Percentiles rank a stretch among this genome's conserved stretches.
Conservation (phyloP, 2,113 vertebrate genomes). For the Synchiropus splendidus region DNA sequence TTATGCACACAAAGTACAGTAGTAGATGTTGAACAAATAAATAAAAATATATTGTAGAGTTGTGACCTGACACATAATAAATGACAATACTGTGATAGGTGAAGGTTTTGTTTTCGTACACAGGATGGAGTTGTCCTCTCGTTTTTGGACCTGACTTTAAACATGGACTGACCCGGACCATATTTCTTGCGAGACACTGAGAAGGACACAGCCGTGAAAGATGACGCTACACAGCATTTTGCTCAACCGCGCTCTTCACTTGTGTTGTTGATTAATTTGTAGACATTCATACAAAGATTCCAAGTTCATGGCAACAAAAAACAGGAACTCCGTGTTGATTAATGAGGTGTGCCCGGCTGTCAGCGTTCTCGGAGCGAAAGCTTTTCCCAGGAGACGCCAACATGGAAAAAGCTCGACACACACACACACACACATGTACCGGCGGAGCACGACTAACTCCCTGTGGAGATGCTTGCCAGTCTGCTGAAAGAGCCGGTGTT, state of each 20-base stretch:
- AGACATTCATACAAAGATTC: constrained; percentile 26
- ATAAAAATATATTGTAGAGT: too few relatives aligned
- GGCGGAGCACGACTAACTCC: constrained; percentile 15
- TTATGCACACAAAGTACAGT: too few relatives aligned
- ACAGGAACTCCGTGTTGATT: constrained; percentile 36
- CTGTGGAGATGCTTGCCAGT: constrained; percentile 15
- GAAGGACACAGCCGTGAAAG: constrained; percentile 1
- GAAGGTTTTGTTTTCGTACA: too few relatives aligned
- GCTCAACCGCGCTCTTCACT: too few relatives aligned
- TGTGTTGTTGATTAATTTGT: constrained; percentile 29
- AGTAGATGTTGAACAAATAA: too few relatives aligned
- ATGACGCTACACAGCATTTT: not conserved
- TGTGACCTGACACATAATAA: too few relatives aligned
- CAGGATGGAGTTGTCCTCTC: too few relatives aligned
- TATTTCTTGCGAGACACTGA: not conserved
- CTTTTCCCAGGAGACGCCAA: constrained; percentile 33
- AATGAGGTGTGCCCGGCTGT: constrained; percentile 46
- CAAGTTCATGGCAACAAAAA: constrained; percentile 32
- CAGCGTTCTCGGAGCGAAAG: constrained; percentile 26
- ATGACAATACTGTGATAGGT: too few relatives aligned
- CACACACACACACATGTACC: constrained; percentile 12
- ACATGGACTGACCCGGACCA: too few relatives aligned
- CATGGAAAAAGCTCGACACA: constrained; percentile 5
- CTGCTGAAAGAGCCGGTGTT: constrained; percentile 39
- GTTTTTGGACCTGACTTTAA: too few relatives aligned